phyloP scores from a whole-genome alignment of 1,140 invertebrate species.

The Drosophila simulans region DNA sequence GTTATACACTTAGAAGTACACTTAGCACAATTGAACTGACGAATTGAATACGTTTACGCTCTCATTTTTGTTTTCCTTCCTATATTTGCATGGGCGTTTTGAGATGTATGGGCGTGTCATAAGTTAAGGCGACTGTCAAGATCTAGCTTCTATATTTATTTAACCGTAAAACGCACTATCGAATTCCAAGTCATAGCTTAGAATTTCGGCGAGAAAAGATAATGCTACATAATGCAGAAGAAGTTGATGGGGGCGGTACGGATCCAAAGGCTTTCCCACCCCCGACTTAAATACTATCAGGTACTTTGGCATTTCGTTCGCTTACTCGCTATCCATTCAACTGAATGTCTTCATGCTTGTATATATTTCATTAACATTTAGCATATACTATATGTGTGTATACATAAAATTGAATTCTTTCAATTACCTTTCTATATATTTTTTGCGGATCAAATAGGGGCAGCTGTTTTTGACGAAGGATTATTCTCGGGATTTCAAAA shows the following conservation, averaged over 20 bases:
- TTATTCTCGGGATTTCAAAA: too few species aligned
- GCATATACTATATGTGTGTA: conserved; percentile 28
- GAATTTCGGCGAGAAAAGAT: conserved; percentile 18
- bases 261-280: neutral
- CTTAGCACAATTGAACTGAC: conserved; percentile 75
- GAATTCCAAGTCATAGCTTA: conserved; percentile 33
- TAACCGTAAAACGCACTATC: conserved; percentile 18
- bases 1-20: conserved; percentile 79
- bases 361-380: conserved; percentile 37
- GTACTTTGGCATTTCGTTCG: conserved; percentile 79
- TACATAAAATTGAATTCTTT: conserved; percentile 32
- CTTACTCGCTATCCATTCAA: conserved; percentile 33
- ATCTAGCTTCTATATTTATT: conserved; percentile 52
- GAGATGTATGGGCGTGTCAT: conserved; percentile 68
- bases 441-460: neutral
- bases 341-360: conserved; percentile 23
- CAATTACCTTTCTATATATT: neutral
- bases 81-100: conserved; percentile 24
- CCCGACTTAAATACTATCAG: conserved; percentile 79
- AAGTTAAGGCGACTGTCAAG: conserved; percentile 74
- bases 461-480: neutral
- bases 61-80: neutral
- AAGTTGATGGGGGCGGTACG: conserved; percentile 1
- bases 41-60: conserved; percentile 40
- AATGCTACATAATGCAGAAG: conserved; percentile 30